Evolutionary conservation across 2,888 invertebrate genomes (phyloP), one percentile per base, ranked within the genome.

Genomic region (Ischnura elegans): DNA sequence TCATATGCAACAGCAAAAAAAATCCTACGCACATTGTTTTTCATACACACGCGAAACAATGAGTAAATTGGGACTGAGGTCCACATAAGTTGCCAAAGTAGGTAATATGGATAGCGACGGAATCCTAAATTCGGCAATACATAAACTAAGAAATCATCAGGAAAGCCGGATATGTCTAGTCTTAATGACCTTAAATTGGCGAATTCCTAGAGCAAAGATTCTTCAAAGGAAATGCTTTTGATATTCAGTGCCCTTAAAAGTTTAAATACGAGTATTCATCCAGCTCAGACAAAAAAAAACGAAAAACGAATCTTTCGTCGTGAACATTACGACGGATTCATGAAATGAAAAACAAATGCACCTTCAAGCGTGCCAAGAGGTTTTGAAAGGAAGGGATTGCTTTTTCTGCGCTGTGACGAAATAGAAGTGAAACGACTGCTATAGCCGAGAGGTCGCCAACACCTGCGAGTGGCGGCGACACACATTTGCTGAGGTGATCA

Each of bases 301-400:
- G 76, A 76, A 76, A 76, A 76, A 13, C 6, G 29, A 76, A 10
- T 13, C 29, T 13, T 13, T 76, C 10, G 25, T 29, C 4, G 76
- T 36, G 76, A 36, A 76, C 36, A 76, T 76, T 76, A 76, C 29
- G 76, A 76, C 29, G 76, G 36, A 76, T 76, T 76, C 76, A 76
- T 76, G 36, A 10, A 4, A 10, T 29, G 13, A 76, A 36, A 36
- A 76, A n/a, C n/a, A 76, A 76, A 10, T 10, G n/a, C 76, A 36
- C 76, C 76, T 36, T 76, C 36, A 76, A 36, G 36, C 5, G 61
- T 8, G 8, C 76, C 76, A 76, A 16, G 16, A 10, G 36, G 25
- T 25, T 3, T 6, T n/a, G 13, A 36, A 36, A 36, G 36, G 61
- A n/a, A 76, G 10, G 76, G 29, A 36, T 1, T 8, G 36, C 36